Evolutionary conservation across 2,888 invertebrate species (phyloP).

Genomic region (Dasysyrphus albostriatus): DNA sequence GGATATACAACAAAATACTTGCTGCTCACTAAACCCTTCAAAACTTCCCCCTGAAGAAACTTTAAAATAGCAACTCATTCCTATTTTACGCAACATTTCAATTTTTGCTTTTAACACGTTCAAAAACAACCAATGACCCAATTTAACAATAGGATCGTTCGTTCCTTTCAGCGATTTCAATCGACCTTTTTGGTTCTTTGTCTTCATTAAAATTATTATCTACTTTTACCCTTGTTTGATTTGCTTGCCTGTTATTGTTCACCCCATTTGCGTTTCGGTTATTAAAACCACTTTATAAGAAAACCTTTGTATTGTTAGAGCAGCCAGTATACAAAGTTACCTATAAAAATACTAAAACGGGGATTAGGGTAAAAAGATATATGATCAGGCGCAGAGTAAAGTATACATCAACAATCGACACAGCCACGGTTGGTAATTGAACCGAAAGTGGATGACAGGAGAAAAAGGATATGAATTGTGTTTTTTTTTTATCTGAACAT

Average conservation of each 20-base stretch:
- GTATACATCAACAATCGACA: slow-evolving; percentile 58
- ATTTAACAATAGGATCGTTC: slow-evolving; percentile 15
- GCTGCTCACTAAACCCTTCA: neutral
- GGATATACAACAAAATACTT: too few species aligned
- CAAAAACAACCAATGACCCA: slow-evolving; percentile 23
- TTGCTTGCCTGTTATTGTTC: slow-evolving; percentile 33
- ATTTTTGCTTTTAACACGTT: slow-evolving; percentile 48
- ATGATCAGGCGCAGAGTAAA: slow-evolving; percentile 11
- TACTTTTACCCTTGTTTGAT: slow-evolving; percentile 15
- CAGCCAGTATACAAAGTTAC: slow-evolving; percentile 21
- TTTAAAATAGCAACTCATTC: slow-evolving; percentile 26
- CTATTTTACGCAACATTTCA: slow-evolving; percentile 15
- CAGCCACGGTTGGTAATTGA: slow-evolving; percentile 54
- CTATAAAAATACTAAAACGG: slow-evolving; percentile 22
- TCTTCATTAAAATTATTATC: slow-evolving; percentile 44
- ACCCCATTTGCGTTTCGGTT: slow-evolving; percentile 62
- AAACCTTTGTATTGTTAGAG: slow-evolving; percentile 30
- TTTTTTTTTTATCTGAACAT: neutral
- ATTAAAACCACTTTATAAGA: slow-evolving; percentile 58
- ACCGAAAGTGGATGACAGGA: neutral
- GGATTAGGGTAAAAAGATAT: slow-evolving; percentile 24
- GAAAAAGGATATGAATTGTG: neutral
- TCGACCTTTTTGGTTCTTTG: slow-evolving; percentile 20
- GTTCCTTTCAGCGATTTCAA: slow-evolving; percentile 28
- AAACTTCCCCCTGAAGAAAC: neutral